A percentile compares a stretch with the other conserved stretches of the same genome.
These are phyloP conservation scores for Megastigmus dorsalis DNA, from an alignment of 2,888 invertebrate genomes.

Conservation along the genomic window DNA sequence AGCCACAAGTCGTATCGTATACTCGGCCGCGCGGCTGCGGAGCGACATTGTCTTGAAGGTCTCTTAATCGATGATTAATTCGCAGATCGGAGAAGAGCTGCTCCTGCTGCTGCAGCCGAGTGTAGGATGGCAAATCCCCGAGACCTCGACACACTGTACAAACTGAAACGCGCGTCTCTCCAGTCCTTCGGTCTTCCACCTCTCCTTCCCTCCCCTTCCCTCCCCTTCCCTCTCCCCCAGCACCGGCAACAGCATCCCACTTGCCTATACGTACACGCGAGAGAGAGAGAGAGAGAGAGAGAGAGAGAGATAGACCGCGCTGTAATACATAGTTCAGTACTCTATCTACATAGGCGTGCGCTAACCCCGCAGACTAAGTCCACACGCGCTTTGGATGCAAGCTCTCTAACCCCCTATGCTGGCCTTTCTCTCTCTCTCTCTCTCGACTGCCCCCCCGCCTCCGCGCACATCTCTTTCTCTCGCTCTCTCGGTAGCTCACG, in stretches of 20 bases:
- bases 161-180: constrained; percentile 12
- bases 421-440: constrained; percentile 57
- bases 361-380: constrained; percentile 67
- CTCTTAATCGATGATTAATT: too few species aligned
- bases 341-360: constrained; percentile 68
- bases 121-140: constrained; percentile 25
- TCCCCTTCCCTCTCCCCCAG: neutral
- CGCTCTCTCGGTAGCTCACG: neutral
- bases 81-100: neutral
- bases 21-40: neutral
- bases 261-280: neutral
- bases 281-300: constrained; percentile 60
- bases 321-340: constrained; percentile 71
- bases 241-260: too few species aligned
- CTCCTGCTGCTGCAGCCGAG: too few species aligned
- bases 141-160: too few species aligned
- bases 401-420: constrained; percentile 42
- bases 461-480: constrained; percentile 58
- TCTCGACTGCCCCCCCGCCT: constrained; percentile 13
- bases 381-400: constrained; percentile 55
- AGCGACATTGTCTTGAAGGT: neutral
- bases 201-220: neutral
- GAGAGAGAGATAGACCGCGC: constrained; percentile 62
- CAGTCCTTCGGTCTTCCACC: too few species aligned
- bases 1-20: too few species aligned